Evolutionary conservation across 2,113 vertebrate species (phyloP).

Genomic region (Panthera tigris): DNA sequence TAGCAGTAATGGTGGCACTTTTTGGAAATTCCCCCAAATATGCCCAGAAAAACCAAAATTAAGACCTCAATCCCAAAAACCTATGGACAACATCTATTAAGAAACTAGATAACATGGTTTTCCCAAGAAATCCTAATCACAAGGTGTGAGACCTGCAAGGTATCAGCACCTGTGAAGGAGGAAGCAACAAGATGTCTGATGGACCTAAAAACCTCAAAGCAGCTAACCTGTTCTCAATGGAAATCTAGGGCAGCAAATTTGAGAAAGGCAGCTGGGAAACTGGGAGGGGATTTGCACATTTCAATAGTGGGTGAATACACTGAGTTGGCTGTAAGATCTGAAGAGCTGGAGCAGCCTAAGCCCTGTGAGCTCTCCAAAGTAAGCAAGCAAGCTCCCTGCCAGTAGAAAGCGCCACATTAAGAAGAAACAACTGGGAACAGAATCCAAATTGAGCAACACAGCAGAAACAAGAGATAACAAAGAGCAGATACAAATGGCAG

Average conservation of each 20-base stretch:
- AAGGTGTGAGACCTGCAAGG: not conserved
- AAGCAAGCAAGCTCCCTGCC: not conserved
- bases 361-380: not conserved
- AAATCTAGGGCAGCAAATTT: not conserved
- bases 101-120: not conserved
- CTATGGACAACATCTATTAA: not conserved
- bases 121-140: not conserved
- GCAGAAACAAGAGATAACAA: not conserved
- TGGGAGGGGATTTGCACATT: not conserved
- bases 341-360: not conserved
- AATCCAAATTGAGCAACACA: not conserved
- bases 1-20: not conserved
- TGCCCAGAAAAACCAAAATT: not conserved
- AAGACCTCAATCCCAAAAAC: not conserved
- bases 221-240: not conserved
- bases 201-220: slow-evolving; percentile 38
- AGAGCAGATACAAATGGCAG: not conserved
- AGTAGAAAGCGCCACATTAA: not conserved
- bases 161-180: not conserved
- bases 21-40: not conserved
- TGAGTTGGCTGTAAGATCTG: not conserved
- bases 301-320: not conserved
- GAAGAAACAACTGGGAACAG: not conserved
- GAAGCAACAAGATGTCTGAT: not conserved
- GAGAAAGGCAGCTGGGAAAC: not conserved